Percentiles rank a stretch among this genome's conserved stretches.
Conservation (phyloP, 2,888 invertebrate species). For the Folsomia manolachei region DNA sequence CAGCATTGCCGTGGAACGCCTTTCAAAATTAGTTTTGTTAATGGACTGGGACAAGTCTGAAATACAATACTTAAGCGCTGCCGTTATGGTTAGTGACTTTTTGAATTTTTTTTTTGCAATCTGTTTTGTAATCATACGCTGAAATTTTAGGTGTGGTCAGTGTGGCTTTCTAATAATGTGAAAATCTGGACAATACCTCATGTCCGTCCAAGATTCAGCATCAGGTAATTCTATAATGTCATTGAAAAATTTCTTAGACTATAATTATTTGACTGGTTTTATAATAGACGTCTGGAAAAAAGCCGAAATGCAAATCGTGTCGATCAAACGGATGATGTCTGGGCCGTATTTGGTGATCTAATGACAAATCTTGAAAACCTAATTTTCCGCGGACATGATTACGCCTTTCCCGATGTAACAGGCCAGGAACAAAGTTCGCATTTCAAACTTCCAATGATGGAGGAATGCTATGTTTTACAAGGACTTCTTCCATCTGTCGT, state of each 20-base stretch:
- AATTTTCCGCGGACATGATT: not conserved
- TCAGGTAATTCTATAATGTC: conserved; percentile 7
- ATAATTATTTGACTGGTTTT: no score
- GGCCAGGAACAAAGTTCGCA: no score
- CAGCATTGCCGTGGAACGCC: conserved; percentile 19
- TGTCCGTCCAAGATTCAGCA: not conserved
- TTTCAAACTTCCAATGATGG: no score
- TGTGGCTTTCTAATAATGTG: conserved; percentile 17
- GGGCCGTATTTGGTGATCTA: conserved; percentile 28
- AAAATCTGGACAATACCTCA: not conserved
- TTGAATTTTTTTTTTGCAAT: not conserved
- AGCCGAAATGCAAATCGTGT: conserved; percentile 18
- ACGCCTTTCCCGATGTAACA: not conserved
- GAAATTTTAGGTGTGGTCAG: conserved; percentile 25
- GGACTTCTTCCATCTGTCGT: no score
- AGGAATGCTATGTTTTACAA: no score
- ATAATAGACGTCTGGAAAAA: conserved; percentile 27
- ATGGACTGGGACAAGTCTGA: conserved; percentile 39
- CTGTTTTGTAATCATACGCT: no score
- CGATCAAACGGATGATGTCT: conserved; percentile 28
- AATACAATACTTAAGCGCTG: conserved; percentile 25
- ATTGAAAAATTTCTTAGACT: not conserved
- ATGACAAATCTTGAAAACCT: conserved; percentile 20
- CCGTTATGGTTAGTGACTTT: conserved; percentile 21
- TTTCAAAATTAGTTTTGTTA: conserved; percentile 5